Base-by-base conservation (phyloP, 2,113 vertebrate species). In the Cyprinodon tularosa region DNA sequence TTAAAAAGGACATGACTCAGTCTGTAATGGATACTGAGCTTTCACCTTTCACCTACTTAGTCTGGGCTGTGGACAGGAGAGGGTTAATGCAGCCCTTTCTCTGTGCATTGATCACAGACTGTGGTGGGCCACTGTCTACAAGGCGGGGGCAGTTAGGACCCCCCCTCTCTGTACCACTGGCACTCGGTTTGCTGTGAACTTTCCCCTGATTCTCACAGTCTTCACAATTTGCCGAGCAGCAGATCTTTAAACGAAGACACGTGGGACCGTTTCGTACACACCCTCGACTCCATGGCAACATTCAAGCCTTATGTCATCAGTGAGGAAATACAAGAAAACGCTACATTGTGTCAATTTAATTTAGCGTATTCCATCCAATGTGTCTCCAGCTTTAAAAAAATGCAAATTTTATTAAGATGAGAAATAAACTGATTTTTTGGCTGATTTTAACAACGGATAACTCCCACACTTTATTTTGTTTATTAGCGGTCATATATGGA, bases 181-280 rank as follows among this genome's bases (percentile, higher is more conserved):
- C 88, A 71, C 82, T 93, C 74, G 91, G 66, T 89, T 80, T 72
- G 77, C 71, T 14, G 57, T 93, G 93, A 94, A 90, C 94, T 94
- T 93, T 95, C 90, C 93, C 93, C 93, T 87, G 93, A 88, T 95
- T 95, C 93, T 92, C 94, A 94, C 94, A 94, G 87, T 92, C 81
- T 50, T 78, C 14, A 68, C 22, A 65, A n/a, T 47, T 7, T 37
- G 78, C 68, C 71, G 47, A 59, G 39, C 66, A 76, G 68, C 48
- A 62, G 45, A 72, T 44, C 60, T 71, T 57, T 60, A 12, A 44
- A 20, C 66, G 76, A 42, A 61, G 84, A 50, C 85, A 76, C 64
- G 67, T 70, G 70, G 6, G 74, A 82, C 67, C 53, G 68, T 42
- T 80, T 22, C 17, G 1, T 20, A 61, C 1, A 1, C 42, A 68